Evolutionary conservation across 2,113 vertebrate species (phyloP), one percentile per base, ranked within the genome.

Genomic region (Xiphophorus maculatus): DNA sequence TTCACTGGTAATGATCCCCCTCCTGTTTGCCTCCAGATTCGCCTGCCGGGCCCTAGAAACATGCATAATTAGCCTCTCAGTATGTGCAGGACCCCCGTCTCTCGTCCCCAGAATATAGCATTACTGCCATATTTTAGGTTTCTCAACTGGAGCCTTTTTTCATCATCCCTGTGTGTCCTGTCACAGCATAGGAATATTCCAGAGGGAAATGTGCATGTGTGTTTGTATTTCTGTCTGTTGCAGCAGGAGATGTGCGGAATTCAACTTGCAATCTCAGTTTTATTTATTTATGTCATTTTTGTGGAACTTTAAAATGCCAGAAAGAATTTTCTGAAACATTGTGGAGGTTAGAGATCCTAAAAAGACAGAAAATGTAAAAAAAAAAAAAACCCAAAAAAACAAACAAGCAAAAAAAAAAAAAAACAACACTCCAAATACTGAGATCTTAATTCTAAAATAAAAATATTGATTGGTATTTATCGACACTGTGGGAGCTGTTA

Each of bases 1-100:
- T 89, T 66, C 28, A 32, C 64, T 30, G 0, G 7, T 77, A 85
- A 83, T 84, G 78, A 86, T 75, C 65, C 77, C 32, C 37, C 63
- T 79, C 60, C 44, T 74, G 51, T 44, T 69, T 51, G 85, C 62
- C 64, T 82, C 74, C 61, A 72, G 66, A 80, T 22, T 77, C 69
- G 29, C 51, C 69, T 81, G 76, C 70, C 79, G 44, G 61, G 37
- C 60, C 28, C 37, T 10, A 62, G 67, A 37, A 67, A 32, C 73
- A 63, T 32, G 35, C 61, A 64, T 87, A 85, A 90, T 90, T 88
- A 87, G 84, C 78, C 70, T 71, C 66, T 89, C 27, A 2, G 42
- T 82, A 73, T 84, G 78, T 67, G 74, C 67, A 32, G 63, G 72
- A 74, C 69, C 15, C 11, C 2, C 0, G 8, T 83, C 63, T 27